A percentile compares a stretch with the other conserved stretches of the same genome.
Evolutionary conservation across 2,888 invertebrate species (phyloP).

Genomic region (Tuta absoluta): DNA sequence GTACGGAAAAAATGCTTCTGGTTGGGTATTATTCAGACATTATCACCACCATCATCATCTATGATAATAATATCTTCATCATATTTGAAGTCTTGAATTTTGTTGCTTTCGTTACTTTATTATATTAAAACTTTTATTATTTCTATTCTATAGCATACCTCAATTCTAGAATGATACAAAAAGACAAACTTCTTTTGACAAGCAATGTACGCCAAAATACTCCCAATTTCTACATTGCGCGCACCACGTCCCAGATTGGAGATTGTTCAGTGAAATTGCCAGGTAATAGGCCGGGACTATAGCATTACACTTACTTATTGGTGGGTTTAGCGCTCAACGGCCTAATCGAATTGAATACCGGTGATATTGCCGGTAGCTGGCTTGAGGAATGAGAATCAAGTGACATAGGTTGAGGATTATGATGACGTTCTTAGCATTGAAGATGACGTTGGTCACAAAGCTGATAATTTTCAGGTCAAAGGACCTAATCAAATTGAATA

Average conservation of each 20-base stretch:
- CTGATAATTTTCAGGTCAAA: background rate
- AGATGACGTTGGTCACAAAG: background rate
- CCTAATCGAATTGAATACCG: conserved; percentile 75
- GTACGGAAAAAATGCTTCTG: too few species aligned
- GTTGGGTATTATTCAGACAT: too few species aligned
- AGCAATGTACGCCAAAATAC: background rate
- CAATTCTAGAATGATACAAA: background rate
- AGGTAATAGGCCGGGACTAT: conserved; percentile 80
- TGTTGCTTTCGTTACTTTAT: too few species aligned
- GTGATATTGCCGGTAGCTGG: conserved; percentile 49
- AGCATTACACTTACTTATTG: conserved; percentile 79
- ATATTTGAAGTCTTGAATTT: too few species aligned
- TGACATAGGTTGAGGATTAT: background rate
- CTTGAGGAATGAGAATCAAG: background rate
- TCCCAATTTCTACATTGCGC: background rate
- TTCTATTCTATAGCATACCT: too few species aligned
- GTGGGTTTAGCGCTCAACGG: conserved; percentile 70
- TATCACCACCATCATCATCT: too few species aligned
- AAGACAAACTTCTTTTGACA: background rate
- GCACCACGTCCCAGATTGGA: conserved; percentile 32
- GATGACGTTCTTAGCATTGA: background rate
- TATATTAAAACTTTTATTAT: too few species aligned
- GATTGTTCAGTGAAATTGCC: conserved; percentile 81
- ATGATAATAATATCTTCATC: too few species aligned
- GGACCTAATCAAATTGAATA: too few species aligned